Conservation (phyloP, 53 echinoderm and acorn worm genomes). For the Luidia sarsii region DNA sequence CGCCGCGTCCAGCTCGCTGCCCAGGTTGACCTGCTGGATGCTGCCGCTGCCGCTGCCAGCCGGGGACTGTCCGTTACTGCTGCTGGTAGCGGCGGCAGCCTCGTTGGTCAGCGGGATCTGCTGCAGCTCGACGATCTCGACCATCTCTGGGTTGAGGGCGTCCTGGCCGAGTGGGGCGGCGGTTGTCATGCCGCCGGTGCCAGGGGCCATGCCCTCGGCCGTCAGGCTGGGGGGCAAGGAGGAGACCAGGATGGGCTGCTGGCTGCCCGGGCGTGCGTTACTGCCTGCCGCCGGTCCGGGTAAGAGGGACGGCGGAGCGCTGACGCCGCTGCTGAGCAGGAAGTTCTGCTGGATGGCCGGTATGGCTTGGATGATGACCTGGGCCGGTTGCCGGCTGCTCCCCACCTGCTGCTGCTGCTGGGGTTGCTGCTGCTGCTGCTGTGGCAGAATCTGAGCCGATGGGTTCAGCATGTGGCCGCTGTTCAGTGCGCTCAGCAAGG, state of each 20-base stretch:
- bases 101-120: conserved; percentile 33
- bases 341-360: conserved; percentile 68
- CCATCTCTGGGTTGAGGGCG: conserved; percentile 37
- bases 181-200: conserved; percentile 15
- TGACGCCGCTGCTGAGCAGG: conserved; percentile 47
- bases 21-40: conserved; percentile 52
- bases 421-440: conserved; percentile 9
- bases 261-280: conserved; percentile 21
- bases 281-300: too few species aligned
- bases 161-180: conserved; percentile 41
- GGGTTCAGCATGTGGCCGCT: conserved; percentile 46
- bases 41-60: too few species aligned
- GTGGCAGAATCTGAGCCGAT: conserved; percentile 18
- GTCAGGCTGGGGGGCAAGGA: conserved; percentile 51
- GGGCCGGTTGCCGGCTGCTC: conserved; percentile 46
- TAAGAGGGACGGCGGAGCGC: conserved; percentile 27
- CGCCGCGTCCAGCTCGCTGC: conserved; percentile 38
- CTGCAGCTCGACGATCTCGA: conserved; percentile 52
- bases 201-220: conserved; percentile 44
- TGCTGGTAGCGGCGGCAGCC: conserved; percentile 2
- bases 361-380: conserved; percentile 84
- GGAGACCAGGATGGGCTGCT: conserved; percentile 69
- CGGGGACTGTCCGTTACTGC: too few species aligned
- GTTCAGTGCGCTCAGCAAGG: conserved; percentile 56
- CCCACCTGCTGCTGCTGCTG: conserved; percentile 36